Evolutionary conservation across 2,797 vertebrate species (phyloP), one percentile per base, ranked within the genome.

Genomic region (Carduelis carduelis): DNA sequence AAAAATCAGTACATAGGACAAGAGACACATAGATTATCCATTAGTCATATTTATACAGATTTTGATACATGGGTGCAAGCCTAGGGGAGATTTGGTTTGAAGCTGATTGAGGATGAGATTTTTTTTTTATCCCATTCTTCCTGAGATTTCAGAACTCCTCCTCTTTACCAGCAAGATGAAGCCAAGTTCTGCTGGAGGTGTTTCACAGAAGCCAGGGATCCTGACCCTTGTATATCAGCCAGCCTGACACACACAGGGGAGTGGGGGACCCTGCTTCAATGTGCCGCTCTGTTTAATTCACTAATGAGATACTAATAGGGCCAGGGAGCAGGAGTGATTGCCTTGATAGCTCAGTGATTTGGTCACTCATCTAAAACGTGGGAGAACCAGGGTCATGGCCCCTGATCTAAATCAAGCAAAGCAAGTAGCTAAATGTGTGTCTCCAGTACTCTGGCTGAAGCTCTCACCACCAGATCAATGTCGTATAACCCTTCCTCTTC

Each of bases 311-410:
- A 93, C 83, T 90, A 93, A 92, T 53, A 81, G 61, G 83, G 65
- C 83, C 83, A 95, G 83, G 74, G 87, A 95, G 77, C 61, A 93
- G 77, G 68, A 92, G 59, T 20, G 53, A 94, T 91, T 94, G 85
- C 63, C 86, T 93, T 93, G 94, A 95, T 91, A 96, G 79, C 61
- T 89, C 89, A 91, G 72, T 30, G 53, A 81, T 91, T 78, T 93
- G 85, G 89, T 57, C 89, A 93, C 61, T 91, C 79, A 69, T 68
- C 80, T 95, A 93, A 93, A 94, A 91, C 8, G 0, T 55, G 53
- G 76, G 61, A 91, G 89, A 95, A 89, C 9, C 27, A 88, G 72
- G 79, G 91, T 95, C 78, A 63, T 21, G 60, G 60, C 14, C 84
- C 71, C 57, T 78, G 87, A 90, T 75, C 61, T 94, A 90, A 93